Percentiles rank a stretch among this genome's conserved stretches.
These are phyloP conservation scores for Thera obeliscata DNA, from an alignment of 2,888 invertebrate species.

Conservation along the genomic window DNA sequence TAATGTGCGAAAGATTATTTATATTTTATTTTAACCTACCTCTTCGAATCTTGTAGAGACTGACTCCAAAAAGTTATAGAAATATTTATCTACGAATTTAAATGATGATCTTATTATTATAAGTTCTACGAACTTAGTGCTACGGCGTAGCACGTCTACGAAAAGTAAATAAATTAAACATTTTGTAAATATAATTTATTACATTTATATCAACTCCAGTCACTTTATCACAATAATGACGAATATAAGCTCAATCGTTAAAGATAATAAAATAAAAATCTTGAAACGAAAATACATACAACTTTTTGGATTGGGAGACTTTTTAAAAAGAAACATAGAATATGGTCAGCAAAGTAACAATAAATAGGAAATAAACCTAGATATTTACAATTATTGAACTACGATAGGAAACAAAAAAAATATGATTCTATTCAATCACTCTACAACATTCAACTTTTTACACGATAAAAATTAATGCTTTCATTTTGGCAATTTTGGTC, in stretches of 20 bases:
- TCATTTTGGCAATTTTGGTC: slow-evolving; percentile 11
- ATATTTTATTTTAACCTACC: slow-evolving; percentile 21
- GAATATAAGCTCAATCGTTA: slow-evolving; percentile 20
- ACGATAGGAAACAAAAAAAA: too few relatives aligned
- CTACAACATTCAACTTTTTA: not conserved
- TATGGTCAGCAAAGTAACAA: too few relatives aligned
- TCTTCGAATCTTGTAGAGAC: not conserved
- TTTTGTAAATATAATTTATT: slow-evolving; percentile 30
- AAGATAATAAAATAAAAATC: not conserved
- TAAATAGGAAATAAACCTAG: too few relatives aligned
- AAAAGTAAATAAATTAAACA: not conserved
- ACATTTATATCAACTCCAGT: slow-evolving; percentile 15
- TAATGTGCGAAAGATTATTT: slow-evolving; percentile 58
- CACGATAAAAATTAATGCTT: not conserved
- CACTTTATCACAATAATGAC: slow-evolving; percentile 42
- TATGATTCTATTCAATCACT: not conserved
- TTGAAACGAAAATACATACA: too few relatives aligned
- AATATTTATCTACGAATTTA: too few relatives aligned
- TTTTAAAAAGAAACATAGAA: too few relatives aligned
- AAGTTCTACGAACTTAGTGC: not conserved
- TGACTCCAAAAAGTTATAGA: too few relatives aligned
- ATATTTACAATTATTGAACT: too few relatives aligned
- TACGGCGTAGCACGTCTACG: slow-evolving; percentile 16
- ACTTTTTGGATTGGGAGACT: too few relatives aligned
- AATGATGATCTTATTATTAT: too few relatives aligned